Evolutionary conservation across 2,113 vertebrate genomes (phyloP).

Genomic region (Aspiorhynchus laticeps): DNA sequence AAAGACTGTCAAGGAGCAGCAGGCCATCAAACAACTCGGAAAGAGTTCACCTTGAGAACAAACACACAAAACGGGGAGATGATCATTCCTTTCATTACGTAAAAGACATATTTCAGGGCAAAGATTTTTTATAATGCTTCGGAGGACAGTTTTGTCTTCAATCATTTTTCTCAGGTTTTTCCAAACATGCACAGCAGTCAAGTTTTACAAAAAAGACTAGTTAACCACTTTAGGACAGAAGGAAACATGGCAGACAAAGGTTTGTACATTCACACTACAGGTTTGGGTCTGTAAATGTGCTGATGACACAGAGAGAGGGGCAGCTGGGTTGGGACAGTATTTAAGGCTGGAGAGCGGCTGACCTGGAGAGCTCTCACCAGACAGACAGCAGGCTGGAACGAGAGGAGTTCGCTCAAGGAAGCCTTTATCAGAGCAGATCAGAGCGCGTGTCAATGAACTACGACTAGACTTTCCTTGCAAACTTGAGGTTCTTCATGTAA

Average conservation of each 20-base stretch:
- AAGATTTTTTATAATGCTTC: background rate
- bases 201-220: background rate
- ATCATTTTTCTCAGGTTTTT: background rate
- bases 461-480: too few species aligned
- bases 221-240: background rate
- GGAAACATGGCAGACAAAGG: background rate
- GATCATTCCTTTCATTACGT: background rate
- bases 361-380: too few species aligned
- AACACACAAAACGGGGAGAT: background rate
- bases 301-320: background rate
- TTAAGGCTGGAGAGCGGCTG: too few species aligned
- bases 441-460: too few species aligned
- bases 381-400: too few species aligned
- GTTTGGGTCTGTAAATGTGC: background rate
- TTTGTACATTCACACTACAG: constrained; percentile 1
- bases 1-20: constrained; percentile 1
- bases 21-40: background rate
- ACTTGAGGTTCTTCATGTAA: too few species aligned
- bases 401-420: too few species aligned
- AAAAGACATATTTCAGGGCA: background rate
- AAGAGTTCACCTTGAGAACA: background rate
- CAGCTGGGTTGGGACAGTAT: too few species aligned
- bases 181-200: background rate
- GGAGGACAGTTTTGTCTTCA: background rate
- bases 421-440: too few species aligned